Conservation (phyloP, 2,888 invertebrate species). For the Ichneumon xanthorius region DNA sequence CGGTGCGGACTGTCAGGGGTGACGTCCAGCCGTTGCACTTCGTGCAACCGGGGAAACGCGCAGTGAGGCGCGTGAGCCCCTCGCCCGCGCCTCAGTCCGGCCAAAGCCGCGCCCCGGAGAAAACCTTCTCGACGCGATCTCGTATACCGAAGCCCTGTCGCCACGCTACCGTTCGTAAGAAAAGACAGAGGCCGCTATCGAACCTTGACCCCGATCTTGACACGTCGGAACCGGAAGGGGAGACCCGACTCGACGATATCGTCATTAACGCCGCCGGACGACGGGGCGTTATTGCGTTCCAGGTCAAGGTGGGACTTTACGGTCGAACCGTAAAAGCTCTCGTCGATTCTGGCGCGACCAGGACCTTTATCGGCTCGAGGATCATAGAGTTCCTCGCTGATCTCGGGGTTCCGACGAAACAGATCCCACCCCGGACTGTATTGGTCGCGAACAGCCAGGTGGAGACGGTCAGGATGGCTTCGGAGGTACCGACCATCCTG, state of each 20-base stretch:
- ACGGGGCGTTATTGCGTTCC: background rate
- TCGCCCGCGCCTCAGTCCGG: background rate
- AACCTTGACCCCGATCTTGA: background rate
- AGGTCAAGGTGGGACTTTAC: background rate
- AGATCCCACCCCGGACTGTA: background rate
- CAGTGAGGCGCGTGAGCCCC: background rate
- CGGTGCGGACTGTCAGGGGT: conserved; percentile 16
- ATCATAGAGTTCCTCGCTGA: background rate
- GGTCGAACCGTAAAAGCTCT: background rate
- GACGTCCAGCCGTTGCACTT: background rate
- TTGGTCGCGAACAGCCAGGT: background rate
- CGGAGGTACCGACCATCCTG: background rate
- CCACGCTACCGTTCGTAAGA: background rate
- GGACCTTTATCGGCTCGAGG: background rate
- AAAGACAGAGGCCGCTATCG: background rate
- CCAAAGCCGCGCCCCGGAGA: background rate
- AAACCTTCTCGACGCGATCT: background rate
- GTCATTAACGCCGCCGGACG: background rate
- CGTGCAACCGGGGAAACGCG: background rate
- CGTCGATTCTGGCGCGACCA: background rate
- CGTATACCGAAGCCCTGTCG: conserved; percentile 5
- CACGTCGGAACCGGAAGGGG: background rate
- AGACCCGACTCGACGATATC: background rate
- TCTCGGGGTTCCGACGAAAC: background rate
- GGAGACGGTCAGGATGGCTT: background rate